These are phyloP conservation scores for Lepus oiostolus DNA, from an alignment of 2,797 vertebrate genomes.

Conservation along the genomic window DNA sequence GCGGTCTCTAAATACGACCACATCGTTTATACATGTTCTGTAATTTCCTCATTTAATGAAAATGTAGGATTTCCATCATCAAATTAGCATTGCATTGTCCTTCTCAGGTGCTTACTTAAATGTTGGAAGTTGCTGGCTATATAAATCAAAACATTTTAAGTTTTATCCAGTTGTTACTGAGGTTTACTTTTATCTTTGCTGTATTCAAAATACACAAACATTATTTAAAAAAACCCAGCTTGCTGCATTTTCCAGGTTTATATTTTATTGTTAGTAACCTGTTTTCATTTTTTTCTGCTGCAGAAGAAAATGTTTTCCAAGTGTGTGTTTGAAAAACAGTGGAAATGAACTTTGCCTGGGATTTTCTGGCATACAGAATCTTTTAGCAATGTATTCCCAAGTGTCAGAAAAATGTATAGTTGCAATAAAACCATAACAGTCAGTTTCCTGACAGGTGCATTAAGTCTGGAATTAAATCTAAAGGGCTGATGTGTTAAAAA, in stretches of 20 bases:
- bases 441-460: constrained; percentile 24
- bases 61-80: not conserved
- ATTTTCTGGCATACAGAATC: constrained; percentile 46
- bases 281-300: not conserved
- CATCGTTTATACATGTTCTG: constrained; percentile 27
- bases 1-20: constrained; percentile 32
- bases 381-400: constrained; percentile 14
- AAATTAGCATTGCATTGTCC: not conserved
- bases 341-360: not conserved
- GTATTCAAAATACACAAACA: constrained; percentile 43
- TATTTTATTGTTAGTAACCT: constrained; percentile 40
- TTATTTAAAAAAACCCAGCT: not conserved
- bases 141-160: not conserved
- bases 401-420: not conserved
- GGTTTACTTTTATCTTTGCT: constrained; percentile 54
- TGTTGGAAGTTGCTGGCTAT: not conserved
- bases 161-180: not conserved
- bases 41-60: not conserved
- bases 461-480: constrained; percentile 63
- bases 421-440: not conserved
- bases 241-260: constrained; percentile 39
- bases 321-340: not conserved
- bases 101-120: not conserved
- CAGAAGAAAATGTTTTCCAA: constrained; percentile 47
- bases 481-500: constrained; percentile 4